phyloP scores from a whole-genome alignment of 1,140 invertebrate species.

The Ericerus pela region DNA sequence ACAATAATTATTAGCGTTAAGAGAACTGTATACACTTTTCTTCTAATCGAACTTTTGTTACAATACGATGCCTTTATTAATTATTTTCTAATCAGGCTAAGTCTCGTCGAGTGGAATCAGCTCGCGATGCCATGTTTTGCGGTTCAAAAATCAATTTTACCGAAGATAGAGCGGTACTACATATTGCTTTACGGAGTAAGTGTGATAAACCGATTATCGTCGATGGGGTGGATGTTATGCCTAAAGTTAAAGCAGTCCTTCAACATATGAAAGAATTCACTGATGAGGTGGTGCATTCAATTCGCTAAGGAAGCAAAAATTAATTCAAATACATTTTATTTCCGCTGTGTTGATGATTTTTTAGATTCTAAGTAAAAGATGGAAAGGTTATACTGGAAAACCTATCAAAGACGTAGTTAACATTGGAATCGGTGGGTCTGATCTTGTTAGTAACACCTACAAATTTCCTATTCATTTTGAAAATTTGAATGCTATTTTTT shows the following conservation, averaged over 20 bases:
- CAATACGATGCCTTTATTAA: neutral
- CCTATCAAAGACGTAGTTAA: constrained; percentile 95
- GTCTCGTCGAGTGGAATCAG: constrained; percentile 64
- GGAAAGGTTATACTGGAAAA: constrained; percentile 86
- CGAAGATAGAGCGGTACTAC: constrained; percentile 87
- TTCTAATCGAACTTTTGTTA: no score
- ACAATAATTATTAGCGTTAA: no score
- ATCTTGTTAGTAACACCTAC: constrained; percentile 47
- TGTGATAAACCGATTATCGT: constrained; percentile 62
- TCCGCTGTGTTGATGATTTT: no score
- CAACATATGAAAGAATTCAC: constrained; percentile 91
- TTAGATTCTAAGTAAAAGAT: constrained; percentile 48
- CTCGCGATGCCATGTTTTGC: constrained; percentile 82
- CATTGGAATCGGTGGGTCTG: constrained; percentile 98
- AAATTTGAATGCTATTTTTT: no score
- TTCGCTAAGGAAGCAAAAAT: neutral
- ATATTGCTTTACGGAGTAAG: constrained; percentile 83
- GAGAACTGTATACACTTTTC: no score
- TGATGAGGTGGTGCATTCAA: constrained; percentile 39
- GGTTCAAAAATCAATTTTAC: constrained; percentile 97
- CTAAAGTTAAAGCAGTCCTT: constrained; percentile 80
- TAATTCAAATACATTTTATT: no score
- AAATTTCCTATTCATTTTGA: neutral
- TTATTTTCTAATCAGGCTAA: constrained; percentile 43
- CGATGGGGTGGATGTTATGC: constrained; percentile 85